Base-by-base conservation (phyloP, 2,113 vertebrate genomes). In the Hippocampus guttulatus region DNA sequence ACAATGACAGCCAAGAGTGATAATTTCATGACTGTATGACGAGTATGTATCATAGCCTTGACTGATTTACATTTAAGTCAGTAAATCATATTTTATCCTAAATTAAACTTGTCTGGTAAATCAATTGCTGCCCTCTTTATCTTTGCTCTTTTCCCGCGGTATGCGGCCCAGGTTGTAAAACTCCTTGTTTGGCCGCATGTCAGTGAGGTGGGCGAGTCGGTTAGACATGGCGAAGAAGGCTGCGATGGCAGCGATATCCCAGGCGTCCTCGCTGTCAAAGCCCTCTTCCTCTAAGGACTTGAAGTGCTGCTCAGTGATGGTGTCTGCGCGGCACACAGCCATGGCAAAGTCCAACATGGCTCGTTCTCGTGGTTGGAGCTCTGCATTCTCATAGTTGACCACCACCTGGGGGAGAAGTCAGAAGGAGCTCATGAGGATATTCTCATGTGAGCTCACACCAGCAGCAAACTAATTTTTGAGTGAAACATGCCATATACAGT, bases 151-250 rank as follows among this genome's bases (percentile, higher is more conserved):
- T 47, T 88, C 87, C 67, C 71, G 70, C 0, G 92, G 91, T 1
- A 71, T 8, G 71, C 94, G 91, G 27, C 93, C 94, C 90, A 95
- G 80, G 7, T 74, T 83, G 69, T 94, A 94, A 87, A 95, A 96
- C 55, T 95, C 94, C 2, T 67, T 0, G 72, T 96, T 96, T 16
- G 94, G 94, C 71, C 81, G 88, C 87, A 96, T 87, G 84, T 83
- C 92, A 0, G 91, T 88, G 21, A 93, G 85, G 67, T 94, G 93
- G n/a, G 93, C 92, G 6, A 97, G 82, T 2, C 88, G 84, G 70
- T 94, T 96, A 30, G 93, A 94, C 92, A 94, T 91, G 23, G 94
- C 92, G 60, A 94, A 95, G 78, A 95, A 95, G 14, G 93, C 92
- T 15, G 93, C 68, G 47, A 95, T 91, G 71, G 90, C 83, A n/a